These are phyloP conservation scores for Lepidothrix coronata DNA, from an alignment of 2,113 vertebrate species.

Conservation along the genomic window DNA sequence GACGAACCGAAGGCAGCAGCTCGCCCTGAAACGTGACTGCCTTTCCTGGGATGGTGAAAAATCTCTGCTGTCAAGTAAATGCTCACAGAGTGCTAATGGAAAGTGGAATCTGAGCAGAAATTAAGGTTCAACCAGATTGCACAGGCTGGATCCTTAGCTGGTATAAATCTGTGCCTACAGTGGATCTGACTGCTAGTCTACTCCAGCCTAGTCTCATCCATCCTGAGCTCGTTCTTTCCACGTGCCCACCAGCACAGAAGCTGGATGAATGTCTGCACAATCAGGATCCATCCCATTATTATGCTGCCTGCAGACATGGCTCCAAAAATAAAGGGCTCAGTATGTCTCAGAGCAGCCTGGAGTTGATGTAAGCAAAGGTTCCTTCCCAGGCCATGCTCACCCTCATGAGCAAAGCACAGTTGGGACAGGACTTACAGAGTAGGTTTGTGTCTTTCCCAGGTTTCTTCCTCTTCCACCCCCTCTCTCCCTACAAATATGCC, in stretches of 20 bases:
- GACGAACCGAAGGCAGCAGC: background rate
- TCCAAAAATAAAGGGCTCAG: background rate
- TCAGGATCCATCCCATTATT: background rate
- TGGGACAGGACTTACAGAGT: background rate
- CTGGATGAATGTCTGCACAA: background rate
- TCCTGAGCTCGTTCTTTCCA: background rate
- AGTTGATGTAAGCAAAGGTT: background rate
- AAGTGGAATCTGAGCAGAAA: constrained; percentile 16
- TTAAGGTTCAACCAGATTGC: constrained; percentile 1
- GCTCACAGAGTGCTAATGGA: constrained; percentile 17
- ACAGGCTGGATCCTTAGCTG: background rate
- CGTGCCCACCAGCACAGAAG: background rate
- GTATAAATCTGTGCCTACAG: background rate
- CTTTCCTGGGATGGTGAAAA: constrained; percentile 10
- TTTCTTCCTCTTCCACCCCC: background rate
- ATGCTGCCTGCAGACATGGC: background rate
- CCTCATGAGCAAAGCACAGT: background rate
- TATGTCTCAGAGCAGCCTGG: background rate
- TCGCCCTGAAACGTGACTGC: constrained; percentile 13
- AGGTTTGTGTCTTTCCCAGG: background rate
- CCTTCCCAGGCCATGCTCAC: accelerated
- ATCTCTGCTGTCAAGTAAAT: constrained; percentile 48
- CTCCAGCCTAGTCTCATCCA: background rate
- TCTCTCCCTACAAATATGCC: background rate
- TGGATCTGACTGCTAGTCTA: background rate